Percentiles rank a stretch among this genome's conserved stretches.
Evolutionary conservation across 2,888 invertebrate genomes (phyloP).

Genomic region (Rhagophthalmus giganteus): DNA sequence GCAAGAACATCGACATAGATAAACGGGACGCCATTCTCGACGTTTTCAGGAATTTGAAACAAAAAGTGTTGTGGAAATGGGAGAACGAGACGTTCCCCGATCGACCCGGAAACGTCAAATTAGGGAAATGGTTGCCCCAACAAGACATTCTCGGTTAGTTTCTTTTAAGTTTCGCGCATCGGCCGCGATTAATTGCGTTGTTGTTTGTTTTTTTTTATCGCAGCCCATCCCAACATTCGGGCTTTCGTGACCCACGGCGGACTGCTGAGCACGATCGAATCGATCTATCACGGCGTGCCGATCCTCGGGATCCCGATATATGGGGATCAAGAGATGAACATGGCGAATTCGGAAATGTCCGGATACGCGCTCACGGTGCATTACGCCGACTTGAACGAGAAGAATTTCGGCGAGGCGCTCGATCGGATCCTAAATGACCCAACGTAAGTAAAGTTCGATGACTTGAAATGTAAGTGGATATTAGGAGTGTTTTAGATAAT

Average conservation of each 20-base stretch:
- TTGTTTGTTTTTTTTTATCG: slow-evolving; percentile 28
- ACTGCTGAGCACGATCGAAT: slow-evolving; percentile 15
- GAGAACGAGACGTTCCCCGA: slow-evolving; percentile 31
- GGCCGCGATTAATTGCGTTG: not conserved
- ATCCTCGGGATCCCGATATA: slow-evolving; percentile 58
- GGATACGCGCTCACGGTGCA: slow-evolving; percentile 48
- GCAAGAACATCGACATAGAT: slow-evolving; percentile 42
- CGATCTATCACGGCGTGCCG: slow-evolving; percentile 39
- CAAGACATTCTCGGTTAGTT: slow-evolving; percentile 21
- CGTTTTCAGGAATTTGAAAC: slow-evolving; percentile 45
- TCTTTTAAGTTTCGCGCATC: too few species aligned
- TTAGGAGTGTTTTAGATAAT: too few species aligned
- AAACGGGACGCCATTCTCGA: slow-evolving; percentile 39
- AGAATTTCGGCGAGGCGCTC: slow-evolving; percentile 41
- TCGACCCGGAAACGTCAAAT: slow-evolving; percentile 11
- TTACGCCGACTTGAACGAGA: slow-evolving; percentile 46
- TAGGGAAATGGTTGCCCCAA: slow-evolving; percentile 23
- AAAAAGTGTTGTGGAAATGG: slow-evolving; percentile 51
- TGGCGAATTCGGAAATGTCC: slow-evolving; percentile 48
- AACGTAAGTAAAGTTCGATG: slow-evolving; percentile 33
- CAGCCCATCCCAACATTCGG: slow-evolving; percentile 24
- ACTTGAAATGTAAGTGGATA: not conserved
- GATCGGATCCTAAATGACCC: slow-evolving; percentile 42
- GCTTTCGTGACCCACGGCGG: slow-evolving; percentile 22
- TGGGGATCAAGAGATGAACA: slow-evolving; percentile 57